Conservation (phyloP, 2,797 vertebrate species). For the Lutjanus campechanus region DNA sequence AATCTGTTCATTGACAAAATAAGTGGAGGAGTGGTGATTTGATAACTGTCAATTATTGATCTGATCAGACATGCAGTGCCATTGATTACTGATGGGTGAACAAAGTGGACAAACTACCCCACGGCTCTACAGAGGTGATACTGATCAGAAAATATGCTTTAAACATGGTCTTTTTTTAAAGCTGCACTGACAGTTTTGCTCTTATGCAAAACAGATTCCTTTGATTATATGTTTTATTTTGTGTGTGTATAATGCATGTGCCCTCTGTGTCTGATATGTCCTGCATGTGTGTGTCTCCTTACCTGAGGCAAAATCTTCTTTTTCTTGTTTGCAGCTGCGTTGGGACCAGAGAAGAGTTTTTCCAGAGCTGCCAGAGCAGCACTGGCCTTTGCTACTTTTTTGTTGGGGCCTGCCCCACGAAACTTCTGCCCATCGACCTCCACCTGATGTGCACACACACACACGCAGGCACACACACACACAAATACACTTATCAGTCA, state of each 20-base stretch:
- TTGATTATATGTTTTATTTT: not conserved
- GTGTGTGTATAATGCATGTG: not conserved
- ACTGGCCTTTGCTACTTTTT: conserved; percentile 99
- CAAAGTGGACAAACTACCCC: conserved; percentile 33
- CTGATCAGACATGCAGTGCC: conserved; percentile 38
- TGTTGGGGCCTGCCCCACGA: conserved; percentile 97
- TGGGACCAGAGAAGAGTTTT: conserved; percentile 98
- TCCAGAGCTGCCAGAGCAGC: conserved; percentile 96
- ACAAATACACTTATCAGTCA: conserved; percentile 37
- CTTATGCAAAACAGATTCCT: not conserved
- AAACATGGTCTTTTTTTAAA: not conserved
- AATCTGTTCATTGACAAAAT: conserved; percentile 15
- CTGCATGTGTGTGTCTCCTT: conserved; percentile 14
- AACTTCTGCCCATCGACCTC: conserved; percentile 99
- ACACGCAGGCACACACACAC: conserved; percentile 32
- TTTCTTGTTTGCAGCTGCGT: conserved; percentile 96
- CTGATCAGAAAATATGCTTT: not conserved
- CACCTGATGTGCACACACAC: conserved; percentile 84
- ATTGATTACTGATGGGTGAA: conserved; percentile 50
- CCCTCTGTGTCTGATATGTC: conserved; percentile 15
- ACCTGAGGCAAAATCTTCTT: conserved; percentile 98
- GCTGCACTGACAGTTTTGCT: not conserved
- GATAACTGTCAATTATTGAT: conserved; percentile 45
- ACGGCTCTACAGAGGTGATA: conserved; percentile 1
- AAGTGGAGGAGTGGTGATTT: conserved; percentile 14